Evolutionary conservation across 2,888 invertebrate genomes (phyloP).

Genomic region (Ectemnius continuus): DNA sequence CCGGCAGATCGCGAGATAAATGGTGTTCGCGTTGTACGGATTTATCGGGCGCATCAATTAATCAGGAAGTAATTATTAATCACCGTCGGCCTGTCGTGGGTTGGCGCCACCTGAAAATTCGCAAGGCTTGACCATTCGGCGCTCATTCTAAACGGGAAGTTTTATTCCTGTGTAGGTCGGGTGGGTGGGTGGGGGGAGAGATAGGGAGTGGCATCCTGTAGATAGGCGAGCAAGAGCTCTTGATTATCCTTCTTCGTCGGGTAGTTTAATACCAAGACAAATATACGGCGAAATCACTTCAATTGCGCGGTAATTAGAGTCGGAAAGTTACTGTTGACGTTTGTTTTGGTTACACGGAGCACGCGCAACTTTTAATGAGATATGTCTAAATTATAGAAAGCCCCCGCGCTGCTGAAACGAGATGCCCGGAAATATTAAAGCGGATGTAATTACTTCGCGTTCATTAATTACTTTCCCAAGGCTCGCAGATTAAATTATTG

Average conservation of each 20-base stretch:
- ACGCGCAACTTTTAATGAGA: conserved; percentile 55
- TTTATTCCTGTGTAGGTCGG: too few species aligned
- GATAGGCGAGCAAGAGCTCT: conserved; percentile 1
- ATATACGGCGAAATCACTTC: conserved; percentile 42
- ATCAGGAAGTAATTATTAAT: too few species aligned
- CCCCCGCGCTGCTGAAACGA: conserved; percentile 43
- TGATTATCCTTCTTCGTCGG: conserved; percentile 20
- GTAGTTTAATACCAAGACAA: conserved; percentile 48
- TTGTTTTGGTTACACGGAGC: conserved; percentile 48
- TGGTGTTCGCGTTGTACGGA: background rate
- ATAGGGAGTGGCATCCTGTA: background rate
- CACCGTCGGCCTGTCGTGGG: too few species aligned
- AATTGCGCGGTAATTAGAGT: conserved; percentile 51
- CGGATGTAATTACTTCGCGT: conserved; percentile 50
- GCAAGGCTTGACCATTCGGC: too few species aligned
- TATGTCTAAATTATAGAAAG: conserved; percentile 56
- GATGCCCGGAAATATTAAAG: conserved; percentile 55
- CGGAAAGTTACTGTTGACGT: conserved; percentile 48
- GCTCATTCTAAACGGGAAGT: too few species aligned
- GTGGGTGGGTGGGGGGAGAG: too few species aligned
- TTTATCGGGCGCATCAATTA: background rate
- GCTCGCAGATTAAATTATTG: conserved; percentile 49
- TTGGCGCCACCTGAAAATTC: too few species aligned
- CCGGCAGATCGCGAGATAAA: conserved; percentile 1
- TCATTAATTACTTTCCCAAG: conserved; percentile 52